Evolutionary conservation across 2,888 invertebrate genomes (phyloP).

Genomic region (Lasioglossum oenotherae): DNA sequence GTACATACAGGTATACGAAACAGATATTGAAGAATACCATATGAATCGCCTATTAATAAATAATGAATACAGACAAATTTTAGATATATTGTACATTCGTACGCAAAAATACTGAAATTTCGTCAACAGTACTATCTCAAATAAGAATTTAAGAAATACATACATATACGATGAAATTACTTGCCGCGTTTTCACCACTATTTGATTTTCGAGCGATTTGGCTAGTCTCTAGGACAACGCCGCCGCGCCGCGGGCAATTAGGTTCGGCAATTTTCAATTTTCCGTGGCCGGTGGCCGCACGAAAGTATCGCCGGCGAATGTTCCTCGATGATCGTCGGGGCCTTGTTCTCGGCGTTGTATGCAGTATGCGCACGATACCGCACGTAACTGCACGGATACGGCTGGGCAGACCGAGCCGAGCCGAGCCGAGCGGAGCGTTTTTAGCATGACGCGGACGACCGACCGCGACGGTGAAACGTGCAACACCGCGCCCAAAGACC

Average conservation of each 20-base stretch:
- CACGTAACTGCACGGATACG: background rate
- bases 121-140: no score
- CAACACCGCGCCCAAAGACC: background rate
- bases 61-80: no score
- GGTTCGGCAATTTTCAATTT: slow-evolving; percentile 66
- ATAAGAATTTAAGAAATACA: no score
- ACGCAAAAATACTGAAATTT: no score
- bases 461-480: slow-evolving; percentile 1
- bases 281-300: slow-evolving; percentile 38
- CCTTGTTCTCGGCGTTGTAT: background rate
- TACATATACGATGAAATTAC: no score
- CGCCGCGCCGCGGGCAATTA: slow-evolving; percentile 46
- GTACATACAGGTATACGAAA: no score
- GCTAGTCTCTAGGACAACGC: no score
- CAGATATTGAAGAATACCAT: no score
- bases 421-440: slow-evolving; percentile 22
- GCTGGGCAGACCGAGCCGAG: background rate
- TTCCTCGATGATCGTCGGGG: slow-evolving; percentile 17
- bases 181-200: no score
- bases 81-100: no score
- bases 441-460: slow-evolving; percentile 13
- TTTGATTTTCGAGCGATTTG: no score
- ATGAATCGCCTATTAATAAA: no score
- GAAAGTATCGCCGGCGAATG: slow-evolving; percentile 1
- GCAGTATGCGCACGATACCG: slow-evolving; percentile 13